phyloP scores from a whole-genome alignment of 2,888 invertebrate species.

The Eugnorisma glareosa region DNA sequence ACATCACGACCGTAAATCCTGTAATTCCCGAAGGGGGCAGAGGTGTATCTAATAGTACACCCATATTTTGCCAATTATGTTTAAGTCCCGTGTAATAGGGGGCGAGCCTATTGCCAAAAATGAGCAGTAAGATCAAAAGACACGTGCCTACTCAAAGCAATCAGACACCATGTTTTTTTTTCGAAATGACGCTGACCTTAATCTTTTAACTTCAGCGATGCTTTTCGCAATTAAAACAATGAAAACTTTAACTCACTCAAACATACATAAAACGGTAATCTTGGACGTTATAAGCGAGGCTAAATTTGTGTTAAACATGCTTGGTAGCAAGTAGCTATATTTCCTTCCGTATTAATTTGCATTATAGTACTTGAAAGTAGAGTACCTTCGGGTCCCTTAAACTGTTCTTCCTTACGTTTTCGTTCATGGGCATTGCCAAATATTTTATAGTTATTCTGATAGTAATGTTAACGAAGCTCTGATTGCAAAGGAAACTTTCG shows the following conservation, averaged over 20 bases:
- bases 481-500: background rate
- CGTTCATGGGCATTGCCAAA: background rate
- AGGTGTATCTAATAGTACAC: too few relatives aligned
- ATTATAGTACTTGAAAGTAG: slow-evolving; percentile 2
- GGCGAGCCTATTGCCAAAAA: too few relatives aligned
- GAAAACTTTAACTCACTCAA: background rate
- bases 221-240: background rate
- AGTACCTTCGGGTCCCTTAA: background rate
- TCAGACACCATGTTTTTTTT: slow-evolving; percentile 1
- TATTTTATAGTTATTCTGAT: background rate
- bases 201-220: background rate
- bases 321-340: background rate
- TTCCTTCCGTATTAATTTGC: background rate
- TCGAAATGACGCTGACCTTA: background rate
- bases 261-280: background rate
- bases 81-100: too few relatives aligned
- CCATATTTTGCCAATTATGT: too few relatives aligned
- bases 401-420: background rate
- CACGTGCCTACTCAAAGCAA: background rate
- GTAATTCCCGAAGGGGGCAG: too few relatives aligned
- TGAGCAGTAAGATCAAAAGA: background rate
- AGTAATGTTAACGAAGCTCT: background rate
- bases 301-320: background rate
- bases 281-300: background rate
- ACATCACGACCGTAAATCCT: too few relatives aligned